phyloP scores from a whole-genome alignment of 1,140 invertebrate genomes.

The Caenorhabditis latens region DNA sequence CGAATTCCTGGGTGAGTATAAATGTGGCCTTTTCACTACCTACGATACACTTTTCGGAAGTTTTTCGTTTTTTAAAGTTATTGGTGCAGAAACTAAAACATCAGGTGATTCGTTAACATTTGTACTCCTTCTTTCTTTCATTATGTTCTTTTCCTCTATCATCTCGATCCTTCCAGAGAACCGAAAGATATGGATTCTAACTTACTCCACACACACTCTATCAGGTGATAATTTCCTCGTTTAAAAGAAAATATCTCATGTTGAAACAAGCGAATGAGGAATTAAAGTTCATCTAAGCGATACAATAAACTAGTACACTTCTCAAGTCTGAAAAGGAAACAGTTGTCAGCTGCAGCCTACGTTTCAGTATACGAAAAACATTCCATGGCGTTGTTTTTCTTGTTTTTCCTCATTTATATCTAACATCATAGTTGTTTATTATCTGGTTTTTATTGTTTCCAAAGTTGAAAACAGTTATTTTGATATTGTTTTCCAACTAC shows the following conservation, averaged over 20 bases:
- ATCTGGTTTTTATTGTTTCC: background rate
- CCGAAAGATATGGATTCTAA: no score
- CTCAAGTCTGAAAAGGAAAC: background rate
- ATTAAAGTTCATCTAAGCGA: no score
- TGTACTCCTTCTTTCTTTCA: background rate
- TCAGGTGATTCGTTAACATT: background rate
- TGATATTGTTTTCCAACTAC: background rate
- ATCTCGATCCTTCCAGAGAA: background rate
- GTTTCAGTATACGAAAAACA: no score
- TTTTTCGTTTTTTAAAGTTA: no score
- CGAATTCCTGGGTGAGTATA: slow-evolving; percentile 18
- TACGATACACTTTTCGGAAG: no score
- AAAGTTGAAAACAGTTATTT: background rate
- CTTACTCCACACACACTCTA: no score
- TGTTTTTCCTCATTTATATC: background rate
- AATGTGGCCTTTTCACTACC: no score
- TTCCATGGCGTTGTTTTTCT: background rate
- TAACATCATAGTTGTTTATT: background rate
- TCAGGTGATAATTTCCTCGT: no score
- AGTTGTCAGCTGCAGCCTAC: no score
- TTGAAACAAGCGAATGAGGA: no score
- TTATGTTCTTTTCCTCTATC: background rate
- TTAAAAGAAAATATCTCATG: no score
- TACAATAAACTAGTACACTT: no score
- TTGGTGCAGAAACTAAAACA: background rate